A percentile compares a stretch with the other conserved stretches of the same genome.
Evolutionary conservation across 2,888 invertebrate species (phyloP).

Genomic region (Pseudococcus longispinus): DNA sequence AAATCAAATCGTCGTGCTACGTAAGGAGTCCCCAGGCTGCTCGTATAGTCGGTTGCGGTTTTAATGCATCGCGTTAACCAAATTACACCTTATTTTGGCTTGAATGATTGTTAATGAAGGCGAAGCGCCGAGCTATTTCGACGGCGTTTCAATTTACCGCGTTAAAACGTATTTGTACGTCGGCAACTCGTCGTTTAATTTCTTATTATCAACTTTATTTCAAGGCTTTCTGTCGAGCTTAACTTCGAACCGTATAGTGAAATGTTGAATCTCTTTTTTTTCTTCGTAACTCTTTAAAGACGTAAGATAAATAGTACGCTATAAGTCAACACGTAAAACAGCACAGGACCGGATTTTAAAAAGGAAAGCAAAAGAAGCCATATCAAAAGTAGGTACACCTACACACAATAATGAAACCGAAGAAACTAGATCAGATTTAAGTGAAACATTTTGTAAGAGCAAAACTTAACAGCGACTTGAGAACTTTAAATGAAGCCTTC

Average conservation of each 20-base stretch:
- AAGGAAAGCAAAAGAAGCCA: neutral
- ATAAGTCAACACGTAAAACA: neutral
- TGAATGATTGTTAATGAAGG: constrained; percentile 26
- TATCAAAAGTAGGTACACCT: neutral
- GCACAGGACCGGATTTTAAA: neutral
- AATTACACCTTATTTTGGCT: constrained; percentile 28
- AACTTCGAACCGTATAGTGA: neutral
- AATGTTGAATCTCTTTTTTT: neutral
- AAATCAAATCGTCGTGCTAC: neutral
- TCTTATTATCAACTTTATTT: neutral
- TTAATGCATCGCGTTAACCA: constrained; percentile 32
- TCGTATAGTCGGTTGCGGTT: constrained; percentile 11
- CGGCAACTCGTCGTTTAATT: neutral
- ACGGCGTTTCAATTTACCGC: neutral
- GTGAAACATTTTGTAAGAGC: neutral
- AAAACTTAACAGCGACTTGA: neutral
- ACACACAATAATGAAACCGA: neutral
- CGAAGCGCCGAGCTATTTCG: neutral
- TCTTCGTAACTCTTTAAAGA: neutral
- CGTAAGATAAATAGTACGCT: neutral
- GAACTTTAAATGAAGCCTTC: neutral
- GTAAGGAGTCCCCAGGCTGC: neutral
- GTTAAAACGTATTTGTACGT: neutral
- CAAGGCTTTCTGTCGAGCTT: neutral
- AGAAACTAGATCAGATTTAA: neutral